phyloP scores from a whole-genome alignment of 2,113 vertebrate genomes.

The Plecotus auritus region DNA sequence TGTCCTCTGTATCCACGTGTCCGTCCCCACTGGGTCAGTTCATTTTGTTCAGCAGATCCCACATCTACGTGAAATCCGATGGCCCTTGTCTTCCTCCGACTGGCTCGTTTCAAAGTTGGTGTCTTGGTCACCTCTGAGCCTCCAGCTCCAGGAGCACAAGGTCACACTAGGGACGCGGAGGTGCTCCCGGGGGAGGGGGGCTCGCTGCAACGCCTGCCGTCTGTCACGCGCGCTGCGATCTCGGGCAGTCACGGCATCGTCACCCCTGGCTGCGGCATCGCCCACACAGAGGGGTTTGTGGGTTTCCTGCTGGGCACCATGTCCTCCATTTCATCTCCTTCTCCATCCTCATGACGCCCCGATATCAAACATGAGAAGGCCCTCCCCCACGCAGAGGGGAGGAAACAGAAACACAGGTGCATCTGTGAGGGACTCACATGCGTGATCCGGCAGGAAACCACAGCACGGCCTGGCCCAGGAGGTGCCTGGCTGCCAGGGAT shows the following conservation, averaged over 20 bases:
- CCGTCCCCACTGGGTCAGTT: too few species aligned
- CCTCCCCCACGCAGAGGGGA: not conserved
- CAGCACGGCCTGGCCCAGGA: not conserved
- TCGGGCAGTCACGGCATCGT: not conserved
- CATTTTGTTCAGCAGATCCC: too few species aligned
- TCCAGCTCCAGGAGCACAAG: not conserved
- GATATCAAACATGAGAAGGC: not conserved
- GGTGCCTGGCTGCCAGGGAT: not conserved
- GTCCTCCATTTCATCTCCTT: not conserved
- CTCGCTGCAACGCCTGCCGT: not conserved
- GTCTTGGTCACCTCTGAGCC: not conserved
- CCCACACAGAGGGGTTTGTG: not conserved
- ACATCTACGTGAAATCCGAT: too few species aligned
- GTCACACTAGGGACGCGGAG: not conserved
- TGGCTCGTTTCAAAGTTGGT: too few species aligned
- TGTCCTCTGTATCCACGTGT: too few species aligned
- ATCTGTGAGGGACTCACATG: not conserved
- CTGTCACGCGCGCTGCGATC: not conserved
- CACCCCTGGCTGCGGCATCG: not conserved
- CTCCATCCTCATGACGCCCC: not conserved
- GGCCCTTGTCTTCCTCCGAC: too few species aligned
- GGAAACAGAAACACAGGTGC: not conserved
- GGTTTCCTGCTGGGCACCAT: not conserved
- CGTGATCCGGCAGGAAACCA: not conserved
- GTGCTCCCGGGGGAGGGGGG: not conserved